Evolutionary conservation across 2,113 vertebrate species (phyloP), one percentile per base, ranked within the genome.

Genomic region (Plecturocebus donacophilus): DNA sequence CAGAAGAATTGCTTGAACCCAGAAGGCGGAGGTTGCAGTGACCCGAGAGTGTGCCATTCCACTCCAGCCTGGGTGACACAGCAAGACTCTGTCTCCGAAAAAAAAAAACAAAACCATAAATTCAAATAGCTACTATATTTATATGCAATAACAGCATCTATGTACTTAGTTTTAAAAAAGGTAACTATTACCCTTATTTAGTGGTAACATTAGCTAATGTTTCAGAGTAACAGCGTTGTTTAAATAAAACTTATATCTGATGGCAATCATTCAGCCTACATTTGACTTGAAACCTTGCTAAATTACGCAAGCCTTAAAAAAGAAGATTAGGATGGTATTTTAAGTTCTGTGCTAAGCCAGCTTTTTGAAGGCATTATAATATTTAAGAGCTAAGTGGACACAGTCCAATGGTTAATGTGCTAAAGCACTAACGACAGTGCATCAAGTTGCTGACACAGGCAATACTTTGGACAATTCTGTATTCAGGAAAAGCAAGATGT

Each of bases 401-500:
- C 1, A 77, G 80, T 93, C 84, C 87, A 96, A 49, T 40, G 40
- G 95, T 91, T 98, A 92, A 95, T 73, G 40, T 90, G 91, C 92
- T 95, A 64, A 89, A 71, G 40, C 82, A 95, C 75, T 84, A 92
- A 88, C 90, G 83, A 27, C 86, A 94, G 91, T 87, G 5, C 20
- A 90, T 93, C 52, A 81, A 85, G 40, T 56, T 97, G 97, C 96
- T 96, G 93, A 96, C 92, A 90, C 0, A 82, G 84, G 75, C 81
- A 93, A 40, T 89, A 93, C 87, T 64, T 2, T 82, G 42, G 52
- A 82, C 95, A 97, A 76, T 96, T 96, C 32, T 87, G 40, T 92
- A 97, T 82, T 95, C 87, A 97, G 52, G 95, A 97, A 97, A 95
- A 91, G 88, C 45, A 94, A 91, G 96, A 97, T 87, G 89, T 98